Conservation (phyloP, 2,797 vertebrate species). For the Megaceryle alcyon region DNA sequence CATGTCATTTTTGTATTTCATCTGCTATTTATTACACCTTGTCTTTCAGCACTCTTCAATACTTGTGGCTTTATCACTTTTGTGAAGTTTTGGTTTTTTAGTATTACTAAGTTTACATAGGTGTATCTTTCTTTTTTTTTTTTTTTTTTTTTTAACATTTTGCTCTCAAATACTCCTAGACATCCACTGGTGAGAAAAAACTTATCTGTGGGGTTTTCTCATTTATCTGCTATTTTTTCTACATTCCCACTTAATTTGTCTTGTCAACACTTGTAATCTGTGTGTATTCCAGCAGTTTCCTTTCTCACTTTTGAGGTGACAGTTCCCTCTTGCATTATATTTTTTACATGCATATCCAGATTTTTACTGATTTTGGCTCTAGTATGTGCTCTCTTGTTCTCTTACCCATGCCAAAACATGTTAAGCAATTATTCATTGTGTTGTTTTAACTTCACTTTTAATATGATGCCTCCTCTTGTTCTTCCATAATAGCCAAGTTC, state of each 20-base stretch:
- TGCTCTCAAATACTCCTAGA: not conserved
- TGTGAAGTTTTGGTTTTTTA: not conserved
- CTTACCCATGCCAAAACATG: not conserved
- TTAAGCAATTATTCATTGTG: not conserved
- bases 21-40: not conserved
- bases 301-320: not conserved
- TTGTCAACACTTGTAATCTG: not conserved
- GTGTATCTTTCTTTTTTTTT: not conserved
- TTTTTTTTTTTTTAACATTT: not conserved
- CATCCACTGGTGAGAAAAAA: not conserved
- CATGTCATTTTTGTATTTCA: not conserved
- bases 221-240: not conserved
- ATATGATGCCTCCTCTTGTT: not conserved
- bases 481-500: not conserved
- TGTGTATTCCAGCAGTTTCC: not conserved
- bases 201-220: not conserved
- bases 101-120: not conserved
- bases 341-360: not conserved
- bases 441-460: not conserved
- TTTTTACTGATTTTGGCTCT: not conserved
- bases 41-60: not conserved
- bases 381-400: not conserved
- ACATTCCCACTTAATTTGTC: not conserved
- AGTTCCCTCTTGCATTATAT: not conserved
- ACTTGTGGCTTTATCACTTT: not conserved